phyloP scores from a whole-genome alignment of 2,888 invertebrate genomes.

The Meiosimyza platycephala region DNA sequence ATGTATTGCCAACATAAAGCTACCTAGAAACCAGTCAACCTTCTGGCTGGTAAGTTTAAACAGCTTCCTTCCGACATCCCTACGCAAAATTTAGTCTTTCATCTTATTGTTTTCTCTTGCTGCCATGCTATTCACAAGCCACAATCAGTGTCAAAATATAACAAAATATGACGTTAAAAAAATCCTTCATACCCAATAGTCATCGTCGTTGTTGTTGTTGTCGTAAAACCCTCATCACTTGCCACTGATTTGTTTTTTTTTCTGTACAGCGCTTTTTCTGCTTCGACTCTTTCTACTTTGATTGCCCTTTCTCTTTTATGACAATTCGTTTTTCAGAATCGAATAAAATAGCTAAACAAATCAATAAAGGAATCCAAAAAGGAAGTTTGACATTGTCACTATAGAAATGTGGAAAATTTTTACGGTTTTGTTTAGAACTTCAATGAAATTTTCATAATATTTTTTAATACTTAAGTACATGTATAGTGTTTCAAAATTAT shows the following conservation, averaged over 20 bases:
- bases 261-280: neutral
- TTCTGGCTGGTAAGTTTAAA: neutral
- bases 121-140: conserved; percentile 1
- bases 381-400: too few relatives aligned
- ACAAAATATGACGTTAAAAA: conserved; percentile 23
- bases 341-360: conserved; percentile 32
- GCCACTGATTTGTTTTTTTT: conserved; percentile 7
- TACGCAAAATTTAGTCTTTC: neutral
- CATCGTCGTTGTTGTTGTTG: neutral
- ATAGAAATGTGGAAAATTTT: too few relatives aligned
- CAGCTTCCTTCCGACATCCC: neutral
- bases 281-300: neutral
- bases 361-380: conserved; percentile 21
- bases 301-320: neutral
- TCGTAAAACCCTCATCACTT: conserved; percentile 19
- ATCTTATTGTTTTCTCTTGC: neutral
- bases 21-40: neutral
- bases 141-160: conserved; percentile 33
- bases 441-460: too few relatives aligned
- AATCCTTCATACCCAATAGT: neutral
- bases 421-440: too few relatives aligned
- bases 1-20: neutral
- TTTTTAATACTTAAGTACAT: too few relatives aligned
- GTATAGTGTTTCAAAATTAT: too few relatives aligned
- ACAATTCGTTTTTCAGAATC: conserved; percentile 19